These are phyloP conservation scores for Melanostoma scalare DNA, from an alignment of 2,888 invertebrate genomes.

Conservation along the genomic window DNA sequence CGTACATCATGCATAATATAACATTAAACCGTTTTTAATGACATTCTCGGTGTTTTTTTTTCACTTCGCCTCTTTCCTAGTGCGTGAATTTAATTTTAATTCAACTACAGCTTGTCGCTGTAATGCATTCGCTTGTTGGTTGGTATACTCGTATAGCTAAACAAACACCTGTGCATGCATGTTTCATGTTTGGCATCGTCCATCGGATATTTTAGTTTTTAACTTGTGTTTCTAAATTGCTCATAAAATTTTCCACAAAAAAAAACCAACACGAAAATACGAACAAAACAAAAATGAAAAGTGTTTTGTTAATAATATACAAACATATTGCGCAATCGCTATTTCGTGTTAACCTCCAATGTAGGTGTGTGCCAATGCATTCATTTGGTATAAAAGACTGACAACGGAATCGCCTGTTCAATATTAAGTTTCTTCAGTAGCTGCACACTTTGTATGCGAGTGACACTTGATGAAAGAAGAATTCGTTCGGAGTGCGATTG, in stretches of 20 bases:
- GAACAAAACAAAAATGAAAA: slow-evolving; percentile 25
- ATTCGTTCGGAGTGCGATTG: too few species aligned
- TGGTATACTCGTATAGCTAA: not conserved
- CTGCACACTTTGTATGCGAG: not conserved
- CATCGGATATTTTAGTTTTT: slow-evolving; percentile 26
- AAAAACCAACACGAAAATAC: slow-evolving; percentile 4
- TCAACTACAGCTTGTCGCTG: slow-evolving; percentile 10
- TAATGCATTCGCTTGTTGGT: slow-evolving; percentile 24
- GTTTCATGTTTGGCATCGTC: slow-evolving; percentile 55
- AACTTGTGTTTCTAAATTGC: slow-evolving; percentile 50
- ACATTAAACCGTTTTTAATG: slow-evolving; percentile 30
- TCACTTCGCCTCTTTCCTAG: not conserved
- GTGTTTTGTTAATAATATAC: slow-evolving; percentile 21
- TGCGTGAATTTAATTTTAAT: slow-evolving; percentile 64
- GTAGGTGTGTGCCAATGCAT: slow-evolving; percentile 68
- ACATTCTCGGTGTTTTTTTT: slow-evolving; percentile 15
- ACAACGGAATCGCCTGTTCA: slow-evolving; percentile 9
- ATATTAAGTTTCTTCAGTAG: slow-evolving; percentile 30
- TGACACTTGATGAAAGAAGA: too few species aligned
- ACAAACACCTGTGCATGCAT: slow-evolving; percentile 64
- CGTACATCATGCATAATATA: not conserved
- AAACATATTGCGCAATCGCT: slow-evolving; percentile 66
- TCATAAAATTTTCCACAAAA: slow-evolving; percentile 34
- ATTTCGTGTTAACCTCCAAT: slow-evolving; percentile 63
- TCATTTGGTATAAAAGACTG: slow-evolving; percentile 36